Evolutionary conservation across 1,140 invertebrate genomes (phyloP), one percentile per base, ranked within the genome.

Genomic region (Macrobrachium nipponense): DNA sequence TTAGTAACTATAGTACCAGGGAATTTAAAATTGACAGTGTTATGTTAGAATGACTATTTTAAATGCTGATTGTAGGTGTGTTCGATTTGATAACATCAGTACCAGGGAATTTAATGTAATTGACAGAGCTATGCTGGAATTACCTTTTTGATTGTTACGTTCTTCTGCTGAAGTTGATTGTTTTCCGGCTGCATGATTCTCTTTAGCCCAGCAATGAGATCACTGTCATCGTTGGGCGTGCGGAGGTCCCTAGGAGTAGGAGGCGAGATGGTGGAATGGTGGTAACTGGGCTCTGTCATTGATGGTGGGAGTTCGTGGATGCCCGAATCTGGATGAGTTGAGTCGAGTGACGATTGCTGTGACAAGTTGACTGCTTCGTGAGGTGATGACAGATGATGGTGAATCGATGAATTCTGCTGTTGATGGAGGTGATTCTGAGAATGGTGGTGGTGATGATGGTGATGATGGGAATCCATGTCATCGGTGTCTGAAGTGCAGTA

Each of bases 61-160:
- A n/a, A n/a, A n/a, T n/a, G n/a, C n/a, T 89, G 61, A 93, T 90
- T 36, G 90, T 91, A n/a, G n/a, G n/a, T n/a, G n/a, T n/a, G n/a
- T n/a, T n/a, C n/a, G n/a, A n/a, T n/a, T n/a, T n/a, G n/a, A n/a
- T n/a, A n/a, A n/a, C n/a, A n/a, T n/a, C 10, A 51, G 44, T 51
- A 51, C 44, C 44, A 51, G 10, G 44, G 44, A 51, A 51, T 8
- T 51, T 51, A 51, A 10, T 7, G 8, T 51, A 10, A 51, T 51
- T 51, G 12, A 51, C 51, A 51, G 51, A 5, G 2, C 20, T 14
- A 0, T 14, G 60, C 5, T n/a, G 23, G 60, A 36, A n/a, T n/a
- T 88, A 92, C 91, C 91, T 92, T 92, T 68, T 88, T 89, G 61
- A 93, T 90, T 36, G 90, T 91, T 12, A 92, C 90, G 72, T 90